Evolutionary conservation across 1,140 invertebrate species (phyloP).

Genomic region (Pantala flavescens): DNA sequence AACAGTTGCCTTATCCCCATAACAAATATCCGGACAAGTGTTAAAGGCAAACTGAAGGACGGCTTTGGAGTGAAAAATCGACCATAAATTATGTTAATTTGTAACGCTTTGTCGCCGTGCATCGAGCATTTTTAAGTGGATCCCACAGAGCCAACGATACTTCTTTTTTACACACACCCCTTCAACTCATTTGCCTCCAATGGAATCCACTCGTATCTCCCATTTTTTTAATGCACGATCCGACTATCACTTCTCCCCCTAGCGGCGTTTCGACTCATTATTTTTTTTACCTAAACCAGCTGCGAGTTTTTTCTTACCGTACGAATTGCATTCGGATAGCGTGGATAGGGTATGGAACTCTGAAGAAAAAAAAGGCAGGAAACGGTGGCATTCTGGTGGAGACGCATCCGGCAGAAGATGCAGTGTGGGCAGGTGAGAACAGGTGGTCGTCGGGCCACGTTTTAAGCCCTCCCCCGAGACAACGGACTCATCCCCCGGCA

Average conservation of each 20-base stretch:
- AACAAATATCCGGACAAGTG: no score
- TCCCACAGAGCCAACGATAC: no score
- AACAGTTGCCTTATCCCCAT: no score
- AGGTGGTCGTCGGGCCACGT: background rate
- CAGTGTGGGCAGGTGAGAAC: background rate
- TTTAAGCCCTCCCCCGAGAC: background rate
- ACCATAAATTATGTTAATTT: conserved; percentile 5
- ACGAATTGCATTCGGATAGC: background rate
- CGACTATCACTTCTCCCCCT: no score
- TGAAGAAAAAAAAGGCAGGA: no score
- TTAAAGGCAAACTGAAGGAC: no score
- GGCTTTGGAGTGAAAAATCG: no score
- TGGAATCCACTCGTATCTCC: background rate
- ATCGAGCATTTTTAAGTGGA: background rate
- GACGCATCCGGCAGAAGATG: background rate
- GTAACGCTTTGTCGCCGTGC: background rate
- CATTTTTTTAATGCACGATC: background rate
- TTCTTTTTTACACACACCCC: background rate
- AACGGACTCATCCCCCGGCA: background rate
- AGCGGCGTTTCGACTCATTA: background rate
- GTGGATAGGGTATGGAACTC: background rate
- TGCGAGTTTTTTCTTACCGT: background rate
- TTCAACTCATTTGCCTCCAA: background rate
- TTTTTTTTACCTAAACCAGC: background rate
- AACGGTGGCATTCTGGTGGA: no score